Base-by-base conservation (phyloP, 2,888 invertebrate species). In the Drosophila cognata region DNA sequence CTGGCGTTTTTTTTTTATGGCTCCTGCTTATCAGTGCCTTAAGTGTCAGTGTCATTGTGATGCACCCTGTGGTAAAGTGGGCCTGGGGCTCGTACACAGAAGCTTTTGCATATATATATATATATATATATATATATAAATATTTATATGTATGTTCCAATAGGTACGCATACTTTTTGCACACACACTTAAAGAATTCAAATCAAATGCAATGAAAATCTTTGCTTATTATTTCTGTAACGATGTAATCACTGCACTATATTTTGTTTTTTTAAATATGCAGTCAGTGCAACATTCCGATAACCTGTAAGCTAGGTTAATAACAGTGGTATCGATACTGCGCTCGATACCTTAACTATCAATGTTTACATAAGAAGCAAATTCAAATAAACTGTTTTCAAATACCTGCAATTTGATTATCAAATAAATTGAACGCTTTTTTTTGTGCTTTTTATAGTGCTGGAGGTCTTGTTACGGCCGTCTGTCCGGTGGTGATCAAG, bases 401-500 rank as follows among this genome's bases (percentile, higher is more conserved):
- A 25, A 25, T 8, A 46, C 8, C 8, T 16, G 21, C 46, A 21
- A 16, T 16, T 46, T 46, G 4, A 21, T 46, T 46, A 8, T 46
- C 1, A 2, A 46, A 25, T 46, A 46, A 21, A 7, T 25, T 18
- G 7, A 6, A 55, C 6, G 11, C 11, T n/a, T 11, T 38, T 56
- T 35, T 53, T n/a, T 11, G 2, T 1, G 4, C 18, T 36, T n/a
- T 28, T 93, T 94, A 46, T 92, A 98, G 98, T 93, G 98, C 98
- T 91, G 98, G 98, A 69, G 98, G 98, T 64, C 94, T 98, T 82
- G 98, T 98, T 28, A 98, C 97, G 10, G 98, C 98, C 0, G 97
- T 98, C 11, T 97, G 97, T 31, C 98, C 98, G 0, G 97, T 98
- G 13, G 97, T 98, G 8, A 96, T 97, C 79, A 95, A 96, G 75